Conservation (phyloP, 2,113 vertebrate species). For the Poicephalus meyeri region DNA sequence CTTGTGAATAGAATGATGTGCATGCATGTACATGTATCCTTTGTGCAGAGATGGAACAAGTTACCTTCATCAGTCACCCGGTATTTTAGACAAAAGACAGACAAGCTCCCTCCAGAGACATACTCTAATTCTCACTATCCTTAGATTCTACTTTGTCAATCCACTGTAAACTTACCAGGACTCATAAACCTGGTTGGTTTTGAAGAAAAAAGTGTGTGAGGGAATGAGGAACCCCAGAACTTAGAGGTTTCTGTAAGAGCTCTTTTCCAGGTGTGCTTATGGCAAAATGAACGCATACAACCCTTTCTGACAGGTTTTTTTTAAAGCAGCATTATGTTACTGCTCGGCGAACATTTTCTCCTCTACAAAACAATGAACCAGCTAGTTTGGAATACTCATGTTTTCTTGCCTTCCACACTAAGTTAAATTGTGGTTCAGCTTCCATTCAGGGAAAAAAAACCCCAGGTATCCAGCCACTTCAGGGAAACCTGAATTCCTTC, state of each 20-base stretch:
- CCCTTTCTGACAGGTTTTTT: neutral
- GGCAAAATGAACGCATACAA: neutral
- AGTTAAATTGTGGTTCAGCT: neutral
- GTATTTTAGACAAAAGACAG: neutral
- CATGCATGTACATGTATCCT: neutral
- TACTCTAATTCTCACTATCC: neutral
- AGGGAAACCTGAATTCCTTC: neutral
- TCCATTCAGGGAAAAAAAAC: neutral
- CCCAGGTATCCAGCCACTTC: neutral
- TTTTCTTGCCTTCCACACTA: neutral
- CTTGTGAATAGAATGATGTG: neutral
- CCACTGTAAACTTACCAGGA: neutral
- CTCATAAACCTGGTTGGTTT: neutral
- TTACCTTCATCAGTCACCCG: neutral
- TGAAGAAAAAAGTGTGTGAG: neutral
- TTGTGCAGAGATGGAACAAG: neutral
- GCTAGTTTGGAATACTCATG: neutral
- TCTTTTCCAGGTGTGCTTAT: neutral
- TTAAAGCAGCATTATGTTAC: neutral
- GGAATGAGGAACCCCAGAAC: neutral
- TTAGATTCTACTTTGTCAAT: neutral
- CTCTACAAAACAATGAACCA: neutral
- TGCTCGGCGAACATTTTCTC: neutral
- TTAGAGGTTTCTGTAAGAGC: neutral
- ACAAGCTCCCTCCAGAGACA: neutral